Base-by-base conservation (phyloP, 1,140 invertebrate genomes). In the Drosophila kurseongensis region DNA sequence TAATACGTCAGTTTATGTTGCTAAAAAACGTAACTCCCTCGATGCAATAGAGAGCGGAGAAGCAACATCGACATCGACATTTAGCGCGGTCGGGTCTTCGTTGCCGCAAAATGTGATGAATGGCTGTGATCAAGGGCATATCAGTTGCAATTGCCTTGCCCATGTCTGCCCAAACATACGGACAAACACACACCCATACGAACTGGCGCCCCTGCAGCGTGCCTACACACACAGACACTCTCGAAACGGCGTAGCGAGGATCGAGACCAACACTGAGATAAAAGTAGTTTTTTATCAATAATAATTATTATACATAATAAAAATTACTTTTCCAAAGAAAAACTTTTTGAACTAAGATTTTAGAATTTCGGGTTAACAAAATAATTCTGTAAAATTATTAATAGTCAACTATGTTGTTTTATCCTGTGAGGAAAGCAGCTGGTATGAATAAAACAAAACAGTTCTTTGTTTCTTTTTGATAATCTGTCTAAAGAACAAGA, bases 41-140 rank as follows among this genome's bases (percentile, higher is more conserved):
- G 62, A 16, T 62, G 27, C 38, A 16, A 35, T 62, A 54, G 13
- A 59, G 38, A 60, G 60, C 36, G 29, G 38, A 57, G 9, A 32
- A 27, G 35, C 32, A 68, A 51, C 16, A 65, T 41, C 38, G 29
- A 51, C 16, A 65, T 41, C 38, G 29, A 65, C 60, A 68, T 68
- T 68, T 68, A 68, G 60, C 38, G 38, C 60, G 61, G 47, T 66
- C 38, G 45, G 61, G 47, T 66, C 38, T 52, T 52, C 32, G 38
- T 52, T 42, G 47, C 23, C 61, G 65, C 65, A 61, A 60, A 74
- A 75, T 58, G 73, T 77, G 75, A 77, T 78, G 57, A 78, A 71
- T 78, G 66, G 44, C 40, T 58, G 54, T 54, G 69, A 80, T 79
- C 78, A 80, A 75, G 77, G 71, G 72, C 66, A 73, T 80, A 81